phyloP scores from a whole-genome alignment of 23 tunicate species.

The Oikopleura dioica region DNA sequence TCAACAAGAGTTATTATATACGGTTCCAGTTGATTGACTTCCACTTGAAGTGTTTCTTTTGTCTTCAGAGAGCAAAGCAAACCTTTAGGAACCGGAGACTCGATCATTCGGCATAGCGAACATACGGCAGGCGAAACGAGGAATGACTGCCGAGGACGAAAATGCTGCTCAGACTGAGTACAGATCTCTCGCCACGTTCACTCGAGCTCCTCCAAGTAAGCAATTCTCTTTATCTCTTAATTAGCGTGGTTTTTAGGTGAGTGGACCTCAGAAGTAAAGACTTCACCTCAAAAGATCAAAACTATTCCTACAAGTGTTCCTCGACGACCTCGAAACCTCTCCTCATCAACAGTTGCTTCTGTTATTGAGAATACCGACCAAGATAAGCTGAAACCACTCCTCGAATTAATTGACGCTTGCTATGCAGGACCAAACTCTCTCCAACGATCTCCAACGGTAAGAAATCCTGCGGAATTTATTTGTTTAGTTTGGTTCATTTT shows the following conservation, averaged over 20 bases:
- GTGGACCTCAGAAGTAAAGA: neutral
- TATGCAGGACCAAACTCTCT: constrained; percentile 12
- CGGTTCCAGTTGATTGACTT: too few relatives aligned
- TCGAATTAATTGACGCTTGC: neutral
- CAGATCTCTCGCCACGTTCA: neutral
- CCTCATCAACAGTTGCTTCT: neutral
- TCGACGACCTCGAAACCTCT: neutral
- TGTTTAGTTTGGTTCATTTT: too few relatives aligned
- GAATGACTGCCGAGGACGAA: neutral
- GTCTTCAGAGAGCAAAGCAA: too few relatives aligned
- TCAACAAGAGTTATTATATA: too few relatives aligned
- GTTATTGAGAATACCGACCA: neutral
- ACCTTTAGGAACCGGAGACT: neutral
- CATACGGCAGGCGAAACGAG: neutral
- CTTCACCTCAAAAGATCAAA: neutral
- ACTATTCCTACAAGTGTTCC: neutral
- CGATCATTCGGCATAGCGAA: neutral
- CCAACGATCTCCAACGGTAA: constrained; percentile 9
- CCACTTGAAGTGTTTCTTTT: too few relatives aligned
- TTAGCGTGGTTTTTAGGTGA: neutral
- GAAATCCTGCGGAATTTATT: neutral
- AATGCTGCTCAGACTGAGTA: neutral
- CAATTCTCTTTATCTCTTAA: neutral
- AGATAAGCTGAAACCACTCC: neutral
- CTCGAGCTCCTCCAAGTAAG: neutral